A percentile compares a stretch with the other conserved stretches of the same genome.
Conservation (phyloP, 1,140 invertebrate genomes). For the Drosophila santomea region DNA sequence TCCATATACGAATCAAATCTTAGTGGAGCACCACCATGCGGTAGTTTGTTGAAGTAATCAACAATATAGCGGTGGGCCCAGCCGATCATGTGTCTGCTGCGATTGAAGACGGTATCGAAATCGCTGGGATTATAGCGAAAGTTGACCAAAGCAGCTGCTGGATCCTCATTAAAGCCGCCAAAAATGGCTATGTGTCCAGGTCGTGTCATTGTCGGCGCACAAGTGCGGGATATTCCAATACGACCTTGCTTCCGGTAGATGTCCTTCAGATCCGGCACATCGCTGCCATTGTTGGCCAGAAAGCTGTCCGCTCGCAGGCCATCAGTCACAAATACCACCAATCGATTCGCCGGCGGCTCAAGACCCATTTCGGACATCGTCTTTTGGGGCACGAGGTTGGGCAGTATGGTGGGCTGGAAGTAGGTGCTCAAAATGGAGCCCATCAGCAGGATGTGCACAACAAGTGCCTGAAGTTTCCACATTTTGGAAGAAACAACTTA, state of each 20-base stretch:
- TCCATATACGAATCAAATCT: not conserved
- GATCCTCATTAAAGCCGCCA: constrained; percentile 98
- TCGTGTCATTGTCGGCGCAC: constrained; percentile 97
- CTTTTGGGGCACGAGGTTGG: constrained; percentile 85
- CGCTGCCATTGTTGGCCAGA: constrained; percentile 81
- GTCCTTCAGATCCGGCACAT: constrained; percentile 50
- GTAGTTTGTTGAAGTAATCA: not conserved
- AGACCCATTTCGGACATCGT: constrained; percentile 75
- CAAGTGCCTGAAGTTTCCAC: constrained; percentile 72
- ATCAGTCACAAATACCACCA: constrained; percentile 95
- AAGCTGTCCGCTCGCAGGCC: constrained; percentile 94
- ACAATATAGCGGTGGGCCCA: constrained; percentile 86
- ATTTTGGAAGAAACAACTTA: constrained; percentile 24
- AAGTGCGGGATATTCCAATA: constrained; percentile 95
- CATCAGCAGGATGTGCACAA: constrained; percentile 86
- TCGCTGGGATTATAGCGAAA: constrained; percentile 98
- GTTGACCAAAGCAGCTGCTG: constrained; percentile 94
- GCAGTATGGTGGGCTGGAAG: constrained; percentile 87
- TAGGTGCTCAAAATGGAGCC: constrained; percentile 88
- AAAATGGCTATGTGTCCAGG: constrained; percentile 98
- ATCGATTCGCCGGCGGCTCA: constrained; percentile 88
- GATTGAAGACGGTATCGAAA: constrained; percentile 98
- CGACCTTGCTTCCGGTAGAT: constrained; percentile 86
- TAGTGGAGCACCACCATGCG: constrained; percentile 5
- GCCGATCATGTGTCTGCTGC: constrained; percentile 87